Evolutionary conservation across 1,140 invertebrate species (phyloP), one percentile per base, ranked within the genome.

Genomic region (Drosophila yakuba): DNA sequence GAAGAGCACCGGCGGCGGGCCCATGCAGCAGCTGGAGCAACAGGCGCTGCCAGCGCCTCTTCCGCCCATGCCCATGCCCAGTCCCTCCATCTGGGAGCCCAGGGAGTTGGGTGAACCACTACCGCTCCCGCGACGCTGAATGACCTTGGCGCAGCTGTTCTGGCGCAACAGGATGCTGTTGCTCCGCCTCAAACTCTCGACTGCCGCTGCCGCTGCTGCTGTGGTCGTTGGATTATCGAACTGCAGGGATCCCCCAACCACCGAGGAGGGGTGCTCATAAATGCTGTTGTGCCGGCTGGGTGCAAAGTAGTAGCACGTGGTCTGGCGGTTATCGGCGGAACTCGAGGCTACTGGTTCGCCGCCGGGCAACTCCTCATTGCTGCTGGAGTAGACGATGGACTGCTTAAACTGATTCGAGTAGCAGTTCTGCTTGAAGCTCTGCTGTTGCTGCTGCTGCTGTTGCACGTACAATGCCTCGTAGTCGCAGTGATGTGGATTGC

Each of bases 401-500:
- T 91, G 90, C 56, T 91, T 90, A 60, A 91, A 91, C 74, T 91
- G 90, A 69, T 91, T 91, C 28, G 90, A 91, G 59, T 91, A 91
- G 36, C 90, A 92, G 69, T 91, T 92, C 51, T 91, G 91, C 52
- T 90, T 92, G 50, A 92, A 91, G 39, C 68, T 78, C 25, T 78
- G 77, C 50, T 71, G 64, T 3, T 69, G 54, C 38, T 64, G 85
- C 48, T 54, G 72, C 39, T 74, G 79, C 45, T 90, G 83, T 35
- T 92, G 80, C n/a, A 90, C 90, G 75, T 91, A 91, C 10, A 92
- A 72, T 4, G 91, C 84, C 69, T 92, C 91, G 91, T 92, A 92
- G 61, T 92, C 91, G 58, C 86, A 92, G 51, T 92, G 86, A 56
- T 92, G 86, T 0, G 91, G 89, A 85, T 92, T 92, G 14, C 91